Conservation (phyloP, 2,113 vertebrate genomes). For the Oreochromis spilurus region DNA sequence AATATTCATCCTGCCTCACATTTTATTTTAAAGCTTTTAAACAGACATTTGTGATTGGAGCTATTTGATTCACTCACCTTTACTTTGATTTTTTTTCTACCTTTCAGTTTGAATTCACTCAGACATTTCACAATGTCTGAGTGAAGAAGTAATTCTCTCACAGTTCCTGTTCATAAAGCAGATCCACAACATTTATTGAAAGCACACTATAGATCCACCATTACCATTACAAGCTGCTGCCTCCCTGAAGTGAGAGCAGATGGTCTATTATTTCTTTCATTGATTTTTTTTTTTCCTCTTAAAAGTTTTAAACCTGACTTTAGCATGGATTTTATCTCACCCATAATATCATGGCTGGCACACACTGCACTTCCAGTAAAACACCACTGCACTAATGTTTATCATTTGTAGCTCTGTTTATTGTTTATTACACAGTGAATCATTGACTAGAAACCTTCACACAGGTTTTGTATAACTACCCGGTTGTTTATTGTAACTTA, state of each 20-base stretch:
- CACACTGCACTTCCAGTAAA: background rate
- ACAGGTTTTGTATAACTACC: background rate
- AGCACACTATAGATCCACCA: background rate
- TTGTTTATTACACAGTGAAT: background rate
- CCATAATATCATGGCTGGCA: background rate
- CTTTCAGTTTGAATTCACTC: background rate
- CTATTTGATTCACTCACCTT: background rate
- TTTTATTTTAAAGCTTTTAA: background rate
- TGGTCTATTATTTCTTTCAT: background rate
- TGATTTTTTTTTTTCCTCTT: background rate
- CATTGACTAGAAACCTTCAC: conserved; percentile 10
- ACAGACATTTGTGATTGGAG: background rate
- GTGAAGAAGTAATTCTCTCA: background rate
- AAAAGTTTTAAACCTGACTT: background rate
- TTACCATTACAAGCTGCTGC: background rate
- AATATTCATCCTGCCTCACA: background rate
- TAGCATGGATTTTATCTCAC: background rate
- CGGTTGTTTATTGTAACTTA: background rate
- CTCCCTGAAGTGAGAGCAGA: background rate
- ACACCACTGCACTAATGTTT: background rate
- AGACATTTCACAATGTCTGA: background rate
- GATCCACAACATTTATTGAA: background rate
- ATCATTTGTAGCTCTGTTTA: background rate
- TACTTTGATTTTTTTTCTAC: background rate
- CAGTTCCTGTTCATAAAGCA: background rate